Percentiles rank a stretch among this genome's conserved stretches.
phyloP scores from a whole-genome alignment of 2,113 vertebrate species.

The Mus spicilegus region DNA sequence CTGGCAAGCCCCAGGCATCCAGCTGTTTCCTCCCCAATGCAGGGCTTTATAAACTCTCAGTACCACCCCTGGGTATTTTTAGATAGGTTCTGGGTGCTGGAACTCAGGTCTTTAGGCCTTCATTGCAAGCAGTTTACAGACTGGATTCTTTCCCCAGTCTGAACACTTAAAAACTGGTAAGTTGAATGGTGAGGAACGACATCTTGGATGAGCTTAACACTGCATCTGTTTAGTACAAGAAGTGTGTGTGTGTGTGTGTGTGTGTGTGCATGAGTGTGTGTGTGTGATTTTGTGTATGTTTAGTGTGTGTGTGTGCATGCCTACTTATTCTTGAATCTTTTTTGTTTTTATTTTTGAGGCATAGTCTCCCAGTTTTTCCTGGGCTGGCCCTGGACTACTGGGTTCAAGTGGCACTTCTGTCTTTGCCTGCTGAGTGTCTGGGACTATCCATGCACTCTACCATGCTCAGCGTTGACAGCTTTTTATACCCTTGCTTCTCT shows the following conservation, averaged over 20 bases:
- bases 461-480: neutral
- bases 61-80: neutral
- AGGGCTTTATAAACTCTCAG: neutral
- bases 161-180: neutral
- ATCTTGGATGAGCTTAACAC: constrained; percentile 18
- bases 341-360: neutral
- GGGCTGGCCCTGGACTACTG: neutral
- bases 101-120: neutral
- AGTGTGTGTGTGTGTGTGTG: neutral
- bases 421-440: neutral
- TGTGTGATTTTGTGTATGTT: too few species aligned
- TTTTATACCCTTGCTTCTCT: constrained; percentile 13
- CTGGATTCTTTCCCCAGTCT: neutral
- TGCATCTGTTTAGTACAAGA: constrained; percentile 14
- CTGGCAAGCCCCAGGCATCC: neutral
- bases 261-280: rapidly evolving
- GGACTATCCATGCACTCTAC: too few species aligned
- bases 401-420: neutral
- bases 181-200: constrained; percentile 1
- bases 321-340: neutral
- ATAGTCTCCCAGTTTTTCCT: neutral
- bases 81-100: neutral
- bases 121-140: neutral
- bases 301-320: too few species aligned
- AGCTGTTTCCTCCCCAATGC: neutral